Evolutionary conservation across 2,797 vertebrate species (phyloP), one percentile per base, ranked within the genome.

Genomic region (Tokudaia muenninki): DNA sequence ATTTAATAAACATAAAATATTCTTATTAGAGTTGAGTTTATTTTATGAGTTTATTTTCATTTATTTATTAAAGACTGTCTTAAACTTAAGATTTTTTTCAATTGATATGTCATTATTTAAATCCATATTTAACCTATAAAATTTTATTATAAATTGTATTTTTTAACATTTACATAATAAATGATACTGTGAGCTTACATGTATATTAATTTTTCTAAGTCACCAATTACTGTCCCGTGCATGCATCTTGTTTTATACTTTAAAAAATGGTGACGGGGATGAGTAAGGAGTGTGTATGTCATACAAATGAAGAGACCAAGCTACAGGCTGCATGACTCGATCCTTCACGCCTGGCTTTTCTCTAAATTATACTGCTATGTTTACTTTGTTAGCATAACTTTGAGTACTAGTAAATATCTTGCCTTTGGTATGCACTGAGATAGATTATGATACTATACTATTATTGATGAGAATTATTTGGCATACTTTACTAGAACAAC

Each of bases 401-500:
- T 97, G 63, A 86, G 59, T 87, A 65, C 74, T 37, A 96, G 81
- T 70, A 88, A 65, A 92, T 97, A 93, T 90, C 95, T 44, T 96
- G 57, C 22, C 34, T 93, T 95, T 93, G n/a, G 24, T 95, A 26
- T 89, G 7, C 61, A 59, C 16, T 80, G 63, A 57, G 80, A 81
- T 94, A 55, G 94, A 74, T 92, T 86, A 84, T 91, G 52, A n/a
- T 95, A 61, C 4, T 84, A 26, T n/a, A 63, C 80, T 63, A 44
- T 91, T 94, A 94, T 44, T 97, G 81, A 97, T 89, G 82, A 94
- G 72, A 97, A 93, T 96, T 96, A n/a, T 97, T 96, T 93, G 96
- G 7, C 89, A 89, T 98, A 50, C 17, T 95, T 84, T 96, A 94
- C 44, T 98, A 99, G 99, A 98, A 99, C 99, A 93, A 99, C 99